Percentiles rank a stretch among this genome's conserved stretches.
Evolutionary conservation across 1,140 invertebrate species (phyloP).

Genomic region (Paralvinella palmiformis): DNA sequence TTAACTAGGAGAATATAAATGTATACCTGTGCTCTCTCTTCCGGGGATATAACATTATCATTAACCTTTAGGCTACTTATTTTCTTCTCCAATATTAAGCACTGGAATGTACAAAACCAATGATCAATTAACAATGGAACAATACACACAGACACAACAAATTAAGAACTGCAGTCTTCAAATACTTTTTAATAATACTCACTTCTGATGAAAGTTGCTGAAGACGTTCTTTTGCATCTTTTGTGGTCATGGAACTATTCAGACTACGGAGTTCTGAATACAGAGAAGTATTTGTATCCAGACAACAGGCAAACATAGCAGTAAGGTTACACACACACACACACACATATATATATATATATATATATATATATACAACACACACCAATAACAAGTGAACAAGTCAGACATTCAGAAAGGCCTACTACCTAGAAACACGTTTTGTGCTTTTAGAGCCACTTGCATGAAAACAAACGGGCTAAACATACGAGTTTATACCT

Average conservation of each 20-base stretch:
- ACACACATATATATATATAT: not conserved
- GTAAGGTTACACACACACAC: not conserved
- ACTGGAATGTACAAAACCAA: conserved; percentile 19
- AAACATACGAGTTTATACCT: not conserved
- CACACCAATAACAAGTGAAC: not conserved
- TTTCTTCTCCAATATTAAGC: not conserved
- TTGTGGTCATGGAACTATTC: conserved; percentile 31
- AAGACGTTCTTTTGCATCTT: conserved; percentile 27
- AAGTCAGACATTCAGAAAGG: too few species aligned
- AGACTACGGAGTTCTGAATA: conserved; percentile 31
- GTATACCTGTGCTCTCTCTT: conserved; percentile 29
- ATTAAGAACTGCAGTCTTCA: not conserved
- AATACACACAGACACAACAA: not conserved
- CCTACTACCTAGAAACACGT: too few species aligned
- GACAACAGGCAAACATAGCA: too few species aligned
- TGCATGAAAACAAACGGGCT: too few species aligned
- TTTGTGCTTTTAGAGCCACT: too few species aligned
- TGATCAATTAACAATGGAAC: not conserved
- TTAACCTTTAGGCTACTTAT: not conserved
- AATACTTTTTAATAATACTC: not conserved
- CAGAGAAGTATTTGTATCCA: not conserved
- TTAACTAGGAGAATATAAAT: conserved; percentile 5
- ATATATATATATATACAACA: not conserved
- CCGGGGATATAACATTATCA: conserved; percentile 9
- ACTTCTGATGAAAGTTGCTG: conserved; percentile 20